Evolutionary conservation across 2,797 vertebrate genomes (phyloP).

Genomic region (Champsocephalus esox): DNA sequence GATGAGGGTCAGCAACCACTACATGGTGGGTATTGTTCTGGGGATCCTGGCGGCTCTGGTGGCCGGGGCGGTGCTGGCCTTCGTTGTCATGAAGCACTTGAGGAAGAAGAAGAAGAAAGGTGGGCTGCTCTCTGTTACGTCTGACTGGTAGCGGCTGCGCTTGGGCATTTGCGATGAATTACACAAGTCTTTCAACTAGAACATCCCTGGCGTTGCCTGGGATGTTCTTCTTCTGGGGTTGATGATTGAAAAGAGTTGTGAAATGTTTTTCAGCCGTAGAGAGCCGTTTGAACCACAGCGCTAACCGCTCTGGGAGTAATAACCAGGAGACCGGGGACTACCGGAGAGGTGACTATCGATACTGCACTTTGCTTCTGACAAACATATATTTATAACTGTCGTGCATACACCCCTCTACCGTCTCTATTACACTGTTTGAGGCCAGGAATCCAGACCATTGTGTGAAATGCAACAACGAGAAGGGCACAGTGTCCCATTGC

Average conservation of each 20-base stretch:
- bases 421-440: no score
- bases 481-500: no score
- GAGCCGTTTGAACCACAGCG: slow-evolving; percentile 73
- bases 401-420: no score
- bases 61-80: slow-evolving; percentile 80
- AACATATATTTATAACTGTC: background rate
- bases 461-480: no score
- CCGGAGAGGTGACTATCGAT: slow-evolving; percentile 79
- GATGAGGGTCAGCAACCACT: slow-evolving; percentile 80
- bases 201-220: slow-evolving; percentile 50
- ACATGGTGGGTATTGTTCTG: slow-evolving; percentile 86
- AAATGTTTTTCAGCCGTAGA: slow-evolving; percentile 81
- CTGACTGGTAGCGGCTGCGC: slow-evolving; percentile 3
- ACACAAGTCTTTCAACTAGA: slow-evolving; percentile 62
- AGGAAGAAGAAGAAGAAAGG: slow-evolving; percentile 89
- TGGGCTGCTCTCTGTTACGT: slow-evolving; percentile 43
- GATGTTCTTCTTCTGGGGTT: slow-evolving; percentile 44
- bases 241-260: slow-evolving; percentile 68
- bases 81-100: slow-evolving; percentile 84
- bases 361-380: background rate
- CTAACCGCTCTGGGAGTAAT: slow-evolving; percentile 68
- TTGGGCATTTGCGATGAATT: slow-evolving; percentile 39
- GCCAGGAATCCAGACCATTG: no score
- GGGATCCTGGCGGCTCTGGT: slow-evolving; percentile 86
- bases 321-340: slow-evolving; percentile 83